Conservation (phyloP, 1,140 invertebrate species). For the Brachionus asplanchnoidis region DNA sequence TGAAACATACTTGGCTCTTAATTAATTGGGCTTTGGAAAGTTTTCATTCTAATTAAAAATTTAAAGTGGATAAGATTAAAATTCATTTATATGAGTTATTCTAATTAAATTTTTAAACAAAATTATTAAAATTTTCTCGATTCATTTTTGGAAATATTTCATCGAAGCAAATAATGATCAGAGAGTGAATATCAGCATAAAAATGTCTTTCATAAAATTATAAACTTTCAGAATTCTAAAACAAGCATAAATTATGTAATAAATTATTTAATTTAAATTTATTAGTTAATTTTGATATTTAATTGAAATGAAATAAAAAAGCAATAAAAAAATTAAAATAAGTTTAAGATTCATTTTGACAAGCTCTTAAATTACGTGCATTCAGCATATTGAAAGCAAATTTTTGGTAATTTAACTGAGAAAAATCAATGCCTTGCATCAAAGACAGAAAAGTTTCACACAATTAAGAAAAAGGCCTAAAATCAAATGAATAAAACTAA, state of each 20-base stretch:
- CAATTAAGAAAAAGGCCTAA: neutral
- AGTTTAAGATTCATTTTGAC: slow-evolving; percentile 7
- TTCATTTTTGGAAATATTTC: too few relatives aligned
- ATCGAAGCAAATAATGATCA: too few relatives aligned
- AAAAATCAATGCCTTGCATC: neutral
- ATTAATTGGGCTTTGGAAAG: too few relatives aligned
- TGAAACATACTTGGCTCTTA: too few relatives aligned
- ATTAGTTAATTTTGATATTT: slow-evolving; percentile 15
- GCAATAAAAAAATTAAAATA: neutral
- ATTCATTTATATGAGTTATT: too few relatives aligned
- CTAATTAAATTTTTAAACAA: too few relatives aligned
- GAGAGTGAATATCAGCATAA: neutral
- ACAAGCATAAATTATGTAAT: slow-evolving; percentile 18
- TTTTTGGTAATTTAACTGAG: neutral
- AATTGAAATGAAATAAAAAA: neutral
- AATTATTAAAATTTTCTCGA: too few relatives aligned
- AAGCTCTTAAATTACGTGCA: neutral
- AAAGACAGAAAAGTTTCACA: neutral
- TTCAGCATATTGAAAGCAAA: neutral
- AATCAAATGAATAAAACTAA: neutral
- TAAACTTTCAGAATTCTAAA: neutral
- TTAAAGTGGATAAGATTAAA: too few relatives aligned
- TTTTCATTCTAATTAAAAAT: too few relatives aligned
- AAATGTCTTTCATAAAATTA: neutral
- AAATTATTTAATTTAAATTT: neutral